Base-by-base conservation (phyloP, 1,140 invertebrate species). In the Euglossa dilemma region DNA sequence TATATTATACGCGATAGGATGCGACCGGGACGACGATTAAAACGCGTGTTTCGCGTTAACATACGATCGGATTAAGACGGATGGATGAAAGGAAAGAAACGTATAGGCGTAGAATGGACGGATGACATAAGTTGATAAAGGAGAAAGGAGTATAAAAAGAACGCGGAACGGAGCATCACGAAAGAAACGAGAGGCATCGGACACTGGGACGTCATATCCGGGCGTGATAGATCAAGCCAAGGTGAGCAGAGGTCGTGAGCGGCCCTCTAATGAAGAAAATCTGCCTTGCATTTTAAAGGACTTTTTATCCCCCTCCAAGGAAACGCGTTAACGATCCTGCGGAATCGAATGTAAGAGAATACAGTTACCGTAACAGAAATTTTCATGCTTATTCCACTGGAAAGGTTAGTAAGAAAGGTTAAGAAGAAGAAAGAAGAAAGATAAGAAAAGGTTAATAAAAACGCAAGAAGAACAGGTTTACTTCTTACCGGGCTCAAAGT, bases 401-500 rank as follows among this genome's bases (percentile, higher is more conserved):
- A 36, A 36, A 36, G 1, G 36, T 36, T 36, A 36, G 4, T 36
- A 36, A 36, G 36, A 36, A 36, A 36, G 1, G 36, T 36, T 36
- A 36, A 36, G 1, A 36, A 36, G 36, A 36, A 36, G 4, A n/a
- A n/a, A n/a, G n/a, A n/a, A n/a, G n/a, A n/a, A n/a, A n/a, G n/a
- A n/a, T n/a, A n/a, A n/a, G n/a, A n/a, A 36, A 36, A 36, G 1
- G 36, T 36, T 36, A 36, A 36, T 36, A 36, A 36, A 4, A 36
- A 36, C 1, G 1, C 4, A 36, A 36, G 1, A 36, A 36, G 36
- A 36, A 36, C 1, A 36, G 36, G 36, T 36, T 50, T 2, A 25
- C 43, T 14, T n/a, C 76, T 79, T 90, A 96, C 95, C 95, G 91
- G 95, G 94, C 85, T 95, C 94, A 57, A 96, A 94, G 74, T 95